Base-by-base conservation (phyloP, 1,140 invertebrate genomes). In the Aplysia californica region DNA sequence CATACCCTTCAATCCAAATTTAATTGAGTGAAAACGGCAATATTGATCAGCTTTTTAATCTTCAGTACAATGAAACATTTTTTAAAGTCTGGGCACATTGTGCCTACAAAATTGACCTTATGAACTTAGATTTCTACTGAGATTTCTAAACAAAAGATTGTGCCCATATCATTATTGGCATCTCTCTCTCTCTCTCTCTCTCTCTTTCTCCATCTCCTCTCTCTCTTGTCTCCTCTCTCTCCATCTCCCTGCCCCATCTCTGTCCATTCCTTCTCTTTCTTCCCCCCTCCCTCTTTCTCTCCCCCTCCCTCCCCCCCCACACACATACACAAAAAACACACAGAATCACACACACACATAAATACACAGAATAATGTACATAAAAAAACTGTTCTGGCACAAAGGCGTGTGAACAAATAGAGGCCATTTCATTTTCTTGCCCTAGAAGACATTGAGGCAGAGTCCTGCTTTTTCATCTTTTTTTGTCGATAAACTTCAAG, bases 191-290 rank as follows among this genome's bases (percentile, higher is more conserved):
- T 68, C 35, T 38, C 35, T 68, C 65, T 68, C 35, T 38, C 35
- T 68, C 65, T 68, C 35, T 38, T 26, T 68, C 65, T 68, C 35
- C 26, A 18, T 68, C 65, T 68, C 35, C 65, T 68, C 35, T 38
- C 35, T 68, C 65, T 68, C 35, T 38, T 36, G 29, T 35, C 38
- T 26, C 26, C 35, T 68, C 65, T 68, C 35, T 38, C 35, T 68
- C 35, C 18, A 6, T 68, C 26, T 35, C 35, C 18, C 26, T 38
- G 15, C 35, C 15, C 65, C 6, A n/a, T 23, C 68, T 70, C 21
- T 6, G 3, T 70, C 36, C 38, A 21, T 18, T n/a, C 5, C 33
- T 35, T 15, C 59, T 61, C 59, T 61, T 26, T 61, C 59, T 61
- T 26, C 29, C 59, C 29, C 59, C 29, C 59, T 61, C 59, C 29